Base-by-base conservation (phyloP, 2,888 invertebrate genomes). In the Heliconius ismenius region DNA sequence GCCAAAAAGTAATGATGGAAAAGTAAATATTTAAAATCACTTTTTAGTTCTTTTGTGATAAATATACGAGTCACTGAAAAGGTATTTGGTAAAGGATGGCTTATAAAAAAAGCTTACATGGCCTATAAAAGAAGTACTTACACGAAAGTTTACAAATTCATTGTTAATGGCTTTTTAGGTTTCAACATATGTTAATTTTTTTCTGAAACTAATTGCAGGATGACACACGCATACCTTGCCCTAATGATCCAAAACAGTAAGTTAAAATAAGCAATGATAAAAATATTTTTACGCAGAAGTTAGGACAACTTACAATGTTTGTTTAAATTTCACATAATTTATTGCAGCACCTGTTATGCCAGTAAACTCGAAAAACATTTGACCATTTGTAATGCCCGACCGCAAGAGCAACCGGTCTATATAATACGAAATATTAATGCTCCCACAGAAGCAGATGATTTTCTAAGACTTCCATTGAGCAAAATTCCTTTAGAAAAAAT, bases 191-290 rank as follows among this genome's bases (percentile, higher is more conserved):
- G 58, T 58, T 10, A n/a, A n/a, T 9, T 58, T n/a, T 65, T 32
- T 32, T 36, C 39, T 64, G 24, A n/a, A 68, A 60, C 49, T 21
- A 49, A 70, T 87, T 92, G 75, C 87, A 94, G 94, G 84, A 81
- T 75, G 88, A 92, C 83, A 85, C 88, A 63, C 93, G 97, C 75
- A 94, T 97, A 79, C 93, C 95, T 32, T 97, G 97, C 83, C 97
- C 97, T 1, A 90, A 97, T 80, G 97, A 97, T 88, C 93, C 95
- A 2, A 96, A 96, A 84, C 97, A 97, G 95, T 96, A 92, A 88
- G 95, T 95, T 76, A 3, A 39, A 73, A 26, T 63, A 39, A 21
- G 18, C 13, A 62, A 60, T n/a, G 10, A 18, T n/a, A 24, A 7
- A 24, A 60, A 39, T 26, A n/a, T 18, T 62, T n/a, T 36, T 21